Conservation (phyloP, 2,113 vertebrate species). For the Tiliqua scincoides region DNA sequence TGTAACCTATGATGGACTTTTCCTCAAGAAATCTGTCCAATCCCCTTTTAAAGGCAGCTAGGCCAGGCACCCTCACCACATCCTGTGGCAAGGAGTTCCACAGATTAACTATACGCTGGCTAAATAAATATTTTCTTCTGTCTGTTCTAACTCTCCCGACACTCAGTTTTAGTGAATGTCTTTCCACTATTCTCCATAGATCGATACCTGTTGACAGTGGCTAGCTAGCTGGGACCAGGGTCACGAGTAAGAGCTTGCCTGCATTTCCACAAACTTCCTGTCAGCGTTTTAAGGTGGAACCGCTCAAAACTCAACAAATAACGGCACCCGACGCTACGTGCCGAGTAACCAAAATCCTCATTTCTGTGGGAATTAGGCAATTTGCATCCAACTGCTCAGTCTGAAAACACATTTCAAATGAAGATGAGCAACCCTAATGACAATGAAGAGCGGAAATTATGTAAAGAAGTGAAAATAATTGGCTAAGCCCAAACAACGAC, state of each 20-base stretch:
- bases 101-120: too few species aligned
- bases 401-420: slow-evolving; percentile 39
- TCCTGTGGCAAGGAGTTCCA: too few species aligned
- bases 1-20: too few species aligned
- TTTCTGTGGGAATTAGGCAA: slow-evolving; percentile 10
- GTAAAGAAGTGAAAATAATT: slow-evolving; percentile 53
- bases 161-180: too few species aligned
- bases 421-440: slow-evolving; percentile 31
- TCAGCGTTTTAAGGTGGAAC: not conserved
- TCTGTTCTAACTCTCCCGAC: too few species aligned
- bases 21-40: too few species aligned
- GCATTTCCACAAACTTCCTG: too few species aligned
- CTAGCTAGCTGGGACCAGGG: not conserved
- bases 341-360: slow-evolving; percentile 31
- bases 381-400: slow-evolving; percentile 37
- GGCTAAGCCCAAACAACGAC: slow-evolving; percentile 41
- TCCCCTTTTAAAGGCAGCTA: too few species aligned
- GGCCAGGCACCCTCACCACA: too few species aligned
- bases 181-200: not conserved
- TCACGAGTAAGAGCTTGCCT: not conserved
- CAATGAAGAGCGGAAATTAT: slow-evolving; percentile 23
- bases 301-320: not conserved
- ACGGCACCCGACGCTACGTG: too few species aligned
- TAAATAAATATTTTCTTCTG: too few species aligned
- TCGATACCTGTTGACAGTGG: too few species aligned